phyloP scores from a whole-genome alignment of 2,113 vertebrate species.

The Pedetes capensis region DNA sequence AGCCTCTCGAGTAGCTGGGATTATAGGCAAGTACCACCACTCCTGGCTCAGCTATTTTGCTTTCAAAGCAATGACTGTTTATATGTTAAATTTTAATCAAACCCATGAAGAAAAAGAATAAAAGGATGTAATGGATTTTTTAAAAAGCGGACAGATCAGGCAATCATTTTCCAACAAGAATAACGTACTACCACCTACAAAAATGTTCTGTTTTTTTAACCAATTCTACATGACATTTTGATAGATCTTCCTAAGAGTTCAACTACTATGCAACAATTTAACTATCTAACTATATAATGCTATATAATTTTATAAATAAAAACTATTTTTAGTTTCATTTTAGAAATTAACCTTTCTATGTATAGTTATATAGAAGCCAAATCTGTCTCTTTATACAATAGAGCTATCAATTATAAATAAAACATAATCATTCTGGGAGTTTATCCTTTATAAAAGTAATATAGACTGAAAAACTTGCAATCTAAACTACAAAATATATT shows the following conservation, averaged over 20 bases:
- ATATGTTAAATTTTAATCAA: neutral
- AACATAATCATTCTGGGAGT: neutral
- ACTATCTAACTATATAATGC: neutral
- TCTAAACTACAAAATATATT: conserved; percentile 31
- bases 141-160: neutral
- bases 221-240: neutral
- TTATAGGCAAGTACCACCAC: too few relatives aligned
- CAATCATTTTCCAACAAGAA: neutral
- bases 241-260: neutral
- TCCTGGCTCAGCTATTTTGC: neutral
- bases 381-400: neutral
- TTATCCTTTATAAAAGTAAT: neutral
- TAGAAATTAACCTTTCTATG: conserved; percentile 25
- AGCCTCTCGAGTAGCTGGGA: too few relatives aligned
- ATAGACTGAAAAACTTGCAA: neutral
- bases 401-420: neutral
- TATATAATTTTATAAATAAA: conserved; percentile 26
- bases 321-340: neutral
- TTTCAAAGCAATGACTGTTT: neutral
- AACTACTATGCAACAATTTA: conserved; percentile 27
- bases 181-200: neutral
- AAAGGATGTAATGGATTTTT: neutral
- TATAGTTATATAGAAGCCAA: neutral
- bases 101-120: neutral
- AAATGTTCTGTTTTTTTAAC: conserved; percentile 33